Conservation (phyloP, 2,888 invertebrate genomes). For the Tholera decimalis region DNA sequence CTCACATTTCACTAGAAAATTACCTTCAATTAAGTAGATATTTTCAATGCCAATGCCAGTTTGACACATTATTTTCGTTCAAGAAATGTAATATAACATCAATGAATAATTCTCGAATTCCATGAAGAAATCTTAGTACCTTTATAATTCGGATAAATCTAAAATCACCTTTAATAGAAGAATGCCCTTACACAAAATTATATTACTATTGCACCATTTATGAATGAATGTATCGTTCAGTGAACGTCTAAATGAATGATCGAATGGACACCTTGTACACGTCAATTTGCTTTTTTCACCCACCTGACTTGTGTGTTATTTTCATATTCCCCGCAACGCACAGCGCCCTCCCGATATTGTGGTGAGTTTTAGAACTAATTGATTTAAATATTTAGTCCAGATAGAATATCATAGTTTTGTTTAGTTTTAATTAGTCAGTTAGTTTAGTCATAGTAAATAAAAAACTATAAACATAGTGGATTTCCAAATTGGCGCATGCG, state of each 20-base stretch:
- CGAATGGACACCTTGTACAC: slow-evolving; percentile 47
- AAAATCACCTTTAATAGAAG: slow-evolving; percentile 4
- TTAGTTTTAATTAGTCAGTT: slow-evolving; percentile 6
- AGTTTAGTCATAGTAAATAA: not conserved
- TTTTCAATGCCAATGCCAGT: too few relatives aligned
- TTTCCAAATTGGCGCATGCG: slow-evolving; percentile 26
- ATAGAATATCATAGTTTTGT: slow-evolving; percentile 6
- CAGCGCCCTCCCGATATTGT: slow-evolving; percentile 87
- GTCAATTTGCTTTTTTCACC: slow-evolving; percentile 52
- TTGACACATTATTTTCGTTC: not conserved
- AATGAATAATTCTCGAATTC: too few relatives aligned
- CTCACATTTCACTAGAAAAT: too few relatives aligned
- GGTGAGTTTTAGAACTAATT: slow-evolving; percentile 72
- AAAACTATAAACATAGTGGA: not conserved
- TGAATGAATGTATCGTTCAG: slow-evolving; percentile 22
- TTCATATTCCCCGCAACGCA: slow-evolving; percentile 76
- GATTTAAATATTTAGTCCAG: slow-evolving; percentile 15
- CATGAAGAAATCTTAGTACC: too few relatives aligned
- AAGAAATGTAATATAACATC: too few relatives aligned
- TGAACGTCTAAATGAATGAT: slow-evolving; percentile 26
- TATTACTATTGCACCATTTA: slow-evolving; percentile 19
- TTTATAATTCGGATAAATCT: not conserved
- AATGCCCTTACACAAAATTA: slow-evolving; percentile 28
- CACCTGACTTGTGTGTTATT: slow-evolving; percentile 72
- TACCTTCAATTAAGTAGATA: too few relatives aligned